These are phyloP conservation scores for Epinephelus coioides DNA, from an alignment of 2,797 vertebrate genomes.

Conservation along the genomic window DNA sequence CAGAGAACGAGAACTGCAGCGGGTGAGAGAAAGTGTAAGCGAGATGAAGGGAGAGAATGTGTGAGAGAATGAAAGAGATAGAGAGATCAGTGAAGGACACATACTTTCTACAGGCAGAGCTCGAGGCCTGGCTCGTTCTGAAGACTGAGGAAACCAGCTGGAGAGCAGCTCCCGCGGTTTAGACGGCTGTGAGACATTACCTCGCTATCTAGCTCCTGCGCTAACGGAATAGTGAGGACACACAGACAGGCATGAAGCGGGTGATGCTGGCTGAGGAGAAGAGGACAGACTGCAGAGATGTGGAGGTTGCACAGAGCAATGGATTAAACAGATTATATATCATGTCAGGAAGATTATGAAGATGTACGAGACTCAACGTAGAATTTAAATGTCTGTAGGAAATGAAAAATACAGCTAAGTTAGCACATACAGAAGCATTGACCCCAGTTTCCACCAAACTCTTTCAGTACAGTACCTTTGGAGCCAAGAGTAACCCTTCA, in stretches of 20 bases:
- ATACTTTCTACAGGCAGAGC: constrained; percentile 36
- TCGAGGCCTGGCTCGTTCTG: constrained; percentile 36
- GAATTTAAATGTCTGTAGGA: no score
- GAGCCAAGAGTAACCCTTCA: no score
- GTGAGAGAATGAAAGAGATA: constrained; percentile 32
- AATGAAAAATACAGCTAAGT: no score
- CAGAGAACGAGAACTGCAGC: constrained; percentile 21
- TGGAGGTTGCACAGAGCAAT: constrained; percentile 7
- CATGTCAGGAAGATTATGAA: no score
- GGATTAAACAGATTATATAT: background rate
- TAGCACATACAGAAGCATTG: no score
- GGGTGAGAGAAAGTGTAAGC: constrained; percentile 22
- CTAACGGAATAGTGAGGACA: constrained; percentile 21
- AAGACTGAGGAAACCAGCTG: constrained; percentile 30
- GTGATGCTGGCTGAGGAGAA: constrained; percentile 1
- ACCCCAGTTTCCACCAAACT: no score
- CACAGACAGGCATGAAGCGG: constrained; percentile 4
- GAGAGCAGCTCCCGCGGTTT: constrained; percentile 46
- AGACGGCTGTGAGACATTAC: constrained; percentile 41
- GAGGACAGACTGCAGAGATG: constrained; percentile 16
- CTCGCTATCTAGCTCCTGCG: constrained; percentile 20
- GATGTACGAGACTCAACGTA: no score
- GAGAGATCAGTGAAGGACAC: constrained; percentile 42
- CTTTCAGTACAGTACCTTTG: no score
- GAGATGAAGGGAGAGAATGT: constrained; percentile 41